Evolutionary conservation across 2,113 vertebrate genomes (phyloP), one percentile per base, ranked within the genome.

Genomic region (Leucosticte australis): DNA sequence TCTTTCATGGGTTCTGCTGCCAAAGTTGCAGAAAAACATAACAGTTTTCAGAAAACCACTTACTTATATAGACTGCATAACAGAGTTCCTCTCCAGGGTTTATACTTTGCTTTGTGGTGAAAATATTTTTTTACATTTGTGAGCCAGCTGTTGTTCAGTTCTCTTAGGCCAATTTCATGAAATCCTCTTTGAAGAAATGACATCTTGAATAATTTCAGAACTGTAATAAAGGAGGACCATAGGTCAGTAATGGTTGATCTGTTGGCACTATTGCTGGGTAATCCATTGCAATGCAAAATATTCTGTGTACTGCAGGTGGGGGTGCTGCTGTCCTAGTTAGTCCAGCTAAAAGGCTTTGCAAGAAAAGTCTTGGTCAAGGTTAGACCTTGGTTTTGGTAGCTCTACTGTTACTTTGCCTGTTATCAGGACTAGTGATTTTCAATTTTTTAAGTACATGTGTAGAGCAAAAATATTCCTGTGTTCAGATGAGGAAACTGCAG

Each of bases 21-120:
- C 94, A 95, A 88, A 91, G 68, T 39, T 93, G 57, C 60, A 82
- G 86, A 80, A 95, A 90, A 96, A 70, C 44, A 65, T 76, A 94
- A 41, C 81, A 65, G 56, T 83, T 94, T 97, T 93, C 17, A 68
- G 84, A 95, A 96, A 91, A 31, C 42, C 59, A 11, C 67, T 81
- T 92, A 59, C 76, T 92, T 96, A 87, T 89, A 75, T 88, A 92
- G 82, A 65, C 78, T 85, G 30, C 68, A 67, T 70, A 87, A 74
- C 63, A 83, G 26, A n/a, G 68, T 93, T 93, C 74, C 67, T 92
- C 41, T 78, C 63, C 55, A 65, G 50, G 35, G 68, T 69, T 96
- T 35, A 49, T 88, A 24, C 33, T 93, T 83, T 56, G 57, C 41
- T 90, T 74, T 92, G 82, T 3, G 10, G 74, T 83, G 22, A 68